Conservation (phyloP, 2,888 invertebrate genomes). For the Epinotia bilunana region DNA sequence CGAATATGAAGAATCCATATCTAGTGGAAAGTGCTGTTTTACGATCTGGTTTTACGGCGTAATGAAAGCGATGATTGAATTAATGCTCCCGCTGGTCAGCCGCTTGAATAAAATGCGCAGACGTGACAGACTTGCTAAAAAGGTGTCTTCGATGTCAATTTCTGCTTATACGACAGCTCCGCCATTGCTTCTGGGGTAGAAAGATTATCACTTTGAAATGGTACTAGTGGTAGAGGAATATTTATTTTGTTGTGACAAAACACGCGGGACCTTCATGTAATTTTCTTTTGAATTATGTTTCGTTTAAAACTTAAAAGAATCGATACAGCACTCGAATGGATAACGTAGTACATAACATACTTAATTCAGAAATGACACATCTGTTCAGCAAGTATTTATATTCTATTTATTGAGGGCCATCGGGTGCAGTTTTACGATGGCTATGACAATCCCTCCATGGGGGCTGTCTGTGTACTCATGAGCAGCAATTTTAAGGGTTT, state of each 20-base stretch:
- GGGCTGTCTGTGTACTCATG: conserved; percentile 36
- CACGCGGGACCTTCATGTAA: too few species aligned
- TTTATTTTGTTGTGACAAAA: too few species aligned
- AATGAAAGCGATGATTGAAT: conserved; percentile 75
- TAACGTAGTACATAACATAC: too few species aligned
- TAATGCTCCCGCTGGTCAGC: conserved; percentile 60
- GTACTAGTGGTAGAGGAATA: not conserved
- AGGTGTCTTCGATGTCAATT: not conserved
- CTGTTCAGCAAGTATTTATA: conserved; percentile 26
- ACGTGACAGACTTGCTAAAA: conserved; percentile 33
- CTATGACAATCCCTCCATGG: conserved; percentile 38
- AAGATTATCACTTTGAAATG: not conserved
- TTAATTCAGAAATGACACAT: conserved; percentile 17
- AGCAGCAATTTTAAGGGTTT: conserved; percentile 34
- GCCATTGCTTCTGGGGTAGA: not conserved
- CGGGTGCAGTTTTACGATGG: conserved; percentile 53
- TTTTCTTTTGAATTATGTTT: too few species aligned
- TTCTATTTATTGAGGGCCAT: conserved; percentile 47
- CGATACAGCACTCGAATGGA: too few species aligned
- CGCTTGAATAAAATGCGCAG: conserved; percentile 48
- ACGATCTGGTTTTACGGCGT: conserved; percentile 70
- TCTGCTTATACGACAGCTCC: not conserved
- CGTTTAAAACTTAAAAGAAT: too few species aligned
- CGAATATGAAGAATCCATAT: conserved; percentile 75
- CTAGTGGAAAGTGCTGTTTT: conserved; percentile 76